phyloP scores from a whole-genome alignment of 92 coral and sea anemone genomes.

The Porites divaricata region DNA sequence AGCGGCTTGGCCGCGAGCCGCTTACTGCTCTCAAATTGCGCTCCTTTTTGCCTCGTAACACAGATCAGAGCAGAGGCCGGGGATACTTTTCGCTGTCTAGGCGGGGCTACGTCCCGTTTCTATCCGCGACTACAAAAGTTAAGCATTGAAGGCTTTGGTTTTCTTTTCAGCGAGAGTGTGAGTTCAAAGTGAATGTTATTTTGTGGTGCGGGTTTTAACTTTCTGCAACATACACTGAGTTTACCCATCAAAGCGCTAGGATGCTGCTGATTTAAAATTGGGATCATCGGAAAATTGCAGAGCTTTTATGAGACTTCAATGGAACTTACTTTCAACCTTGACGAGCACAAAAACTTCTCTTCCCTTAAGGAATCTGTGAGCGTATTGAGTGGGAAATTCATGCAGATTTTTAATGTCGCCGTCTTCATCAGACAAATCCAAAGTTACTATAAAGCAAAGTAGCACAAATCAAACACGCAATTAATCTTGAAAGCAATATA shows the following conservation, averaged over 20 bases:
- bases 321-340: constrained; percentile 79
- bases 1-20: no score
- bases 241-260: background rate
- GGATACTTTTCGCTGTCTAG: no score
- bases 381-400: constrained; percentile 78
- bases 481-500: no score
- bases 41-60: no score
- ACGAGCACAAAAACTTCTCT: constrained; percentile 77
- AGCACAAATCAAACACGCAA: no score
- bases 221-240: background rate
- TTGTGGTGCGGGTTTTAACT: background rate
- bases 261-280: background rate
- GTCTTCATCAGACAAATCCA: constrained; percentile 87
- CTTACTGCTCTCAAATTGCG: no score
- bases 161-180: background rate
- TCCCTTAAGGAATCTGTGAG: constrained; percentile 78
- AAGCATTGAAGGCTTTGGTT: background rate
- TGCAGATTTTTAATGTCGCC: constrained; percentile 78
- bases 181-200: no score
- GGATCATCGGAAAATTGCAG: background rate
- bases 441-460: constrained; percentile 37
- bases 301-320: background rate
- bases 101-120: no score
- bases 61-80: no score
- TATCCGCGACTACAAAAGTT: background rate